A percentile compares a stretch with the other conserved stretches of the same genome.
phyloP scores from a whole-genome alignment of 1,140 invertebrate species.

The Cephus cinctus region DNA sequence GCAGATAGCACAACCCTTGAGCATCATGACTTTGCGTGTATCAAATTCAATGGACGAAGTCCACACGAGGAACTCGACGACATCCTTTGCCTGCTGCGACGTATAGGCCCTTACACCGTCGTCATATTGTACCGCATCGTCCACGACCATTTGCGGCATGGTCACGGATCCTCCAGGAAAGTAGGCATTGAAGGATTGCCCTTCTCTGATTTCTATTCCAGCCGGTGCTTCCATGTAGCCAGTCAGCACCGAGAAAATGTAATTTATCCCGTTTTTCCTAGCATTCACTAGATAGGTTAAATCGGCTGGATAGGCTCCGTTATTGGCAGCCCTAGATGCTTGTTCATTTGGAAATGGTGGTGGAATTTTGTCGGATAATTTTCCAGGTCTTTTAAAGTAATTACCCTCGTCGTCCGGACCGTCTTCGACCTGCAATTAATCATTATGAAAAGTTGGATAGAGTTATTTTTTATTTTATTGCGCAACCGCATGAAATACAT shows the following conservation, averaged over 20 bases:
- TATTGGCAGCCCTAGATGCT: constrained; percentile 83
- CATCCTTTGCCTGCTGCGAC: constrained; percentile 93
- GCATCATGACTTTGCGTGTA: constrained; percentile 75
- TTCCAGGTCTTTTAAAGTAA: constrained; percentile 88
- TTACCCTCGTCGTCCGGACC: constrained; percentile 91
- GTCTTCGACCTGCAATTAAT: constrained; percentile 76
- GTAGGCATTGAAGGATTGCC: constrained; percentile 95
- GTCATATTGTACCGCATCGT: constrained; percentile 59
- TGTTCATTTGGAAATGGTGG: constrained; percentile 89
- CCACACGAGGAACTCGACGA: constrained; percentile 85
- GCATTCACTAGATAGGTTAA: constrained; percentile 82
- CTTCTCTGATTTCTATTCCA: constrained; percentile 79
- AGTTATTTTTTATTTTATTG: no score
- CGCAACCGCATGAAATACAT: no score
- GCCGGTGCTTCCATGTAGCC: constrained; percentile 93
- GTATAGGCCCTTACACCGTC: constrained; percentile 87
- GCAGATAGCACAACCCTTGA: constrained; percentile 74
- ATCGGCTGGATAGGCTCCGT: constrained; percentile 93
- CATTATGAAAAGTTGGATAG: no score
- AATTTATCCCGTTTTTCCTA: constrained; percentile 83
- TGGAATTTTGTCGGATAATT: constrained; percentile 85
- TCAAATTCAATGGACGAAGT: constrained; percentile 86
- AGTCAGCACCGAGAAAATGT: constrained; percentile 90
- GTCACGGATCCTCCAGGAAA: constrained; percentile 92
- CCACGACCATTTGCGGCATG: constrained; percentile 65